Evolutionary conservation across 2,888 invertebrate species (phyloP).

Genomic region (Cotesia congregata): DNA sequence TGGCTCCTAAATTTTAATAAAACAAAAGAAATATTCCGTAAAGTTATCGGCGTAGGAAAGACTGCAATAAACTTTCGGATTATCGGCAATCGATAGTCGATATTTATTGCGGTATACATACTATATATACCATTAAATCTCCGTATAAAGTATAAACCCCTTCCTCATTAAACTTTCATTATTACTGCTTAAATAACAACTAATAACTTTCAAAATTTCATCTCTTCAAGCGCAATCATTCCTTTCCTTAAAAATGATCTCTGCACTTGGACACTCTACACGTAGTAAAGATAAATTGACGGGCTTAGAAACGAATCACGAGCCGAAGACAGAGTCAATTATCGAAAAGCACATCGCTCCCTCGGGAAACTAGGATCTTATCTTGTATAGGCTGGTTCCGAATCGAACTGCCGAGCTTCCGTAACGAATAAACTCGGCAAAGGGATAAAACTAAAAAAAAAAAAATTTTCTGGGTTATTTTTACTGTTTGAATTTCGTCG

Average conservation of each 20-base stretch:
- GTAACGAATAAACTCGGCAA: slow-evolving; percentile 44
- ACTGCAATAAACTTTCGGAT: slow-evolving; percentile 56
- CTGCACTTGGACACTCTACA: background rate
- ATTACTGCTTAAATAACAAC: too few relatives aligned
- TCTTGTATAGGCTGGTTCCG: slow-evolving; percentile 49
- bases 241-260: background rate
- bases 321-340: slow-evolving; percentile 62
- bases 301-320: slow-evolving; percentile 48
- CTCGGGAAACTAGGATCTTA: slow-evolving; percentile 48
- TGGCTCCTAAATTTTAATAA: too few relatives aligned
- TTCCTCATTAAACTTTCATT: background rate
- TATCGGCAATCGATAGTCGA: slow-evolving; percentile 64
- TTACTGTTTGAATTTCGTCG: slow-evolving; percentile 28
- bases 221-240: too few relatives aligned
- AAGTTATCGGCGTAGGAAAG: slow-evolving; percentile 50
- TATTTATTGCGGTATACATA: slow-evolving; percentile 63
- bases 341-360: slow-evolving; percentile 57
- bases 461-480: slow-evolving; percentile 27
- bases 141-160: slow-evolving; percentile 19
- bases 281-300: slow-evolving; percentile 56
- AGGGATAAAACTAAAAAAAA: slow-evolving; percentile 22
- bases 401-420: slow-evolving; percentile 41
- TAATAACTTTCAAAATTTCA: too few relatives aligned
- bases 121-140: slow-evolving; percentile 33
- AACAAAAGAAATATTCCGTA: background rate